Conservation (phyloP, 2,888 invertebrate species). For the Hirtodrosophila alboralis region DNA sequence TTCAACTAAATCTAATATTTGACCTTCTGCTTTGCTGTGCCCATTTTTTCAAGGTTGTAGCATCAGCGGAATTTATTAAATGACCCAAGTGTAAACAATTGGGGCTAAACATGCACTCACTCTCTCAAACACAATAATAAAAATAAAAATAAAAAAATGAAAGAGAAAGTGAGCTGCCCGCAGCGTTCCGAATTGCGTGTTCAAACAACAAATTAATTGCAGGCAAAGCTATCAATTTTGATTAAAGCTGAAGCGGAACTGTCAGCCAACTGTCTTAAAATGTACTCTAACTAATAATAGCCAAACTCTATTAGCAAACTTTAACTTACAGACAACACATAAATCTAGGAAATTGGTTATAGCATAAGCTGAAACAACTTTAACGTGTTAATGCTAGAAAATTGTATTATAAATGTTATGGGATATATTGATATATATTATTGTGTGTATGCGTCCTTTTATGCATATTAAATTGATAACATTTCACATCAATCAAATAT, state of each 20-base stretch:
- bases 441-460: not conserved
- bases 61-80: constrained; percentile 75
- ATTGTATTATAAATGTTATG: constrained; percentile 1
- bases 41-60: constrained; percentile 54
- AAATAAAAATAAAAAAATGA: constrained; percentile 44
- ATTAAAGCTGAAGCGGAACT: constrained; percentile 63
- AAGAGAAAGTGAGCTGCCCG: constrained; percentile 28
- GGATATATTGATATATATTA: too few relatives aligned
- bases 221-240: constrained; percentile 72
- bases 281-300: constrained; percentile 5
- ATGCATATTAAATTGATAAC: not conserved
- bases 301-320: constrained; percentile 1
- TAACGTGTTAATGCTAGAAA: not conserved
- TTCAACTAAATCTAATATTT: too few relatives aligned
- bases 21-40: not conserved
- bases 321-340: constrained; percentile 5
- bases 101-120: constrained; percentile 34
- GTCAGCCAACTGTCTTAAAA: constrained; percentile 50
- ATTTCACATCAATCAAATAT: constrained; percentile 30
- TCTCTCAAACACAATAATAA: constrained; percentile 40
- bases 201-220: constrained; percentile 77
- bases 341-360: constrained; percentile 10
- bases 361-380: constrained; percentile 13
- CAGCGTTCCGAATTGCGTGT: constrained; percentile 65
- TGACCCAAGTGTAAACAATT: constrained; percentile 61